These are phyloP conservation scores for Cynopterus sphinx DNA, from an alignment of 2,797 vertebrate species.

Conservation along the genomic window DNA sequence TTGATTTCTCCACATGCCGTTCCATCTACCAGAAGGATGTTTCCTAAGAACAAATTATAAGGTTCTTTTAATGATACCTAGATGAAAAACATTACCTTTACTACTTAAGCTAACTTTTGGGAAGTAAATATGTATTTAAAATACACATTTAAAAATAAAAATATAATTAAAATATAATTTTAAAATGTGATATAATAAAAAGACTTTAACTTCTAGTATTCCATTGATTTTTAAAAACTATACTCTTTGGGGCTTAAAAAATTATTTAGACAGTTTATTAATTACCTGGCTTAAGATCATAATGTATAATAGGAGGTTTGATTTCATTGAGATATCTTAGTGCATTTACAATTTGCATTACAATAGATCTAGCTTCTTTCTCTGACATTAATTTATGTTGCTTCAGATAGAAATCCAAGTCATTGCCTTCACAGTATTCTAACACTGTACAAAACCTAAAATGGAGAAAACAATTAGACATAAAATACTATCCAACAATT, in stretches of 20 bases:
- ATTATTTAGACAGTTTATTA: conserved; percentile 43
- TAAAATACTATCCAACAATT: conserved; percentile 28
- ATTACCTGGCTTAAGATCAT: conserved; percentile 99
- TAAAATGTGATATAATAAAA: neutral
- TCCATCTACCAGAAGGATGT: conserved; percentile 98
- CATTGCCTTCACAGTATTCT: conserved; percentile 99
- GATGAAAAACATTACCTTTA: conserved; percentile 36
- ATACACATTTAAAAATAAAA: neutral
- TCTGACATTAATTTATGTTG: conserved; percentile 99
- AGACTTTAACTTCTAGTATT: neutral
- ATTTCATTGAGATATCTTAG: conserved; percentile 99
- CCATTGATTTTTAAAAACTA: neutral
- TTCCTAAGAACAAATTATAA: conserved; percentile 87
- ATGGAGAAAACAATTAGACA: conserved; percentile 49
- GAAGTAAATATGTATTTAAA: neutral
- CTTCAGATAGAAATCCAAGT: conserved; percentile 99
- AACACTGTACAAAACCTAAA: conserved; percentile 98
- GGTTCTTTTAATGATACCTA: conserved; percentile 7
- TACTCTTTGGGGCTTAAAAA: conserved; percentile 18
- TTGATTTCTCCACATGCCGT: conserved; percentile 99
- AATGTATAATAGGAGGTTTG: conserved; percentile 99
- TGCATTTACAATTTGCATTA: conserved; percentile 99
- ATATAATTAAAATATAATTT: conserved; percentile 1
- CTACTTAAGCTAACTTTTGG: neutral
- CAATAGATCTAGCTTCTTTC: conserved; percentile 98